Evolutionary conservation across 2,113 vertebrate genomes (phyloP), one percentile per base, ranked within the genome.

Genomic region (Alosa alosa): DNA sequence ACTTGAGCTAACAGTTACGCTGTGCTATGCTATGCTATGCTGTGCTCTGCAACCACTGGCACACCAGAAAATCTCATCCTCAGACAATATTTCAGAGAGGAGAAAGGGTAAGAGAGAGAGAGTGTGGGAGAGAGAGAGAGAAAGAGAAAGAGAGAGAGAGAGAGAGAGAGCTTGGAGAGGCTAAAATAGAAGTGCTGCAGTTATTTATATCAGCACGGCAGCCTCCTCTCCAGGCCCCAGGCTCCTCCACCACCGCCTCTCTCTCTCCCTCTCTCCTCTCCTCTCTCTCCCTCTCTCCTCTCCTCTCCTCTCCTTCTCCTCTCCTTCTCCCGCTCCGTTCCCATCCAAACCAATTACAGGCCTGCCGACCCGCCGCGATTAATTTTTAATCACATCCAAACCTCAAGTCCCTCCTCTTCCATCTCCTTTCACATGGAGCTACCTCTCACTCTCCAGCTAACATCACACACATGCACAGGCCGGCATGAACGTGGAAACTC

Each of bases 321-420:
- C 11, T 57, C 55, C 20, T 17, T 87, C 91, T 87, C 85, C 60
- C 88, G 89, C 83, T 87, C 81, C 89, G 85, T 60, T 78, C 86
- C 81, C 68, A 84, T 87, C 89, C 88, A 86, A 89, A 87, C 86
- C 87, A 87, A 90, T 90, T 86, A 89, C 87, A 86, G 88, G 82
- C 84, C 83, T 84, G 83, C 86, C 88, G 87, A 78, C 83, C 36
- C 41, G 84, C 72, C 82, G 17, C 86, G 87, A 89, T 91, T 91
- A 88, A 91, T 89, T 91, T 90, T 91, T 90, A 90, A 91, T 91
- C 86, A 90, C 89, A 88, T 89, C 86, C 85, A 89, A 89, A 87
- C 88, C 85, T 88, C 88, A 88, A 87, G 90, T 91, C 88, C 86
- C 81, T 86, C 72, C 60, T 85, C 82, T 86, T 88, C 87, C 84